Conservation (phyloP, 2,797 vertebrate genomes). For the Oreonectes daqikongensis region DNA sequence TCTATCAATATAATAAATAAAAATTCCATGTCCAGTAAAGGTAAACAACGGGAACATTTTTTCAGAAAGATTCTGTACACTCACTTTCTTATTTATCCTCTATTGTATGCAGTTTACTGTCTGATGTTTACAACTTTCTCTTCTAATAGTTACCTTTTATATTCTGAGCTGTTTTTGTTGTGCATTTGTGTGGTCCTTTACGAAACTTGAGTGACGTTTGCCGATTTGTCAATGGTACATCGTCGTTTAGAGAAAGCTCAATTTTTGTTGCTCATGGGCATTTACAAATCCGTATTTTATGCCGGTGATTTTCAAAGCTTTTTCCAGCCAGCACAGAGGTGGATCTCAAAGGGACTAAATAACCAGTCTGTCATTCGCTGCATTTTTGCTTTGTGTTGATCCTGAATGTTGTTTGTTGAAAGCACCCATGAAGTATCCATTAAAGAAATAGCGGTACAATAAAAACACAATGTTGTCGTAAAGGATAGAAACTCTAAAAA, state of each 20-base stretch:
- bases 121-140: background rate
- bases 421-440: conserved; percentile 18
- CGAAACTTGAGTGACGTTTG: conserved; percentile 1
- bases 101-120: background rate
- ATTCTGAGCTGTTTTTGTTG: background rate
- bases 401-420: conserved; percentile 25
- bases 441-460: conserved; percentile 32
- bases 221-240: conserved; percentile 8
- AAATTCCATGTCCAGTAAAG: no score
- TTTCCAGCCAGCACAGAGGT: conserved; percentile 15
- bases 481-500: conserved; percentile 12
- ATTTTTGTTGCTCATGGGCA: conserved; percentile 19
- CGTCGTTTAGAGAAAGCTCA: conserved; percentile 14
- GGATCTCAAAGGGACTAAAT: conserved; percentile 25
- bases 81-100: background rate
- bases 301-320: background rate
- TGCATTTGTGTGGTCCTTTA: background rate
- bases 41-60: no score
- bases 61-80: background rate
- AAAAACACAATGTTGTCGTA: conserved; percentile 22
- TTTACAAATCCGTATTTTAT: conserved; percentile 22
- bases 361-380: background rate
- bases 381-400: conserved; percentile 26
- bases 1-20: no score
- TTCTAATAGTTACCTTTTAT: background rate